phyloP scores from a whole-genome alignment of 2,797 vertebrate species.

The Cyclopterus lumpus region DNA sequence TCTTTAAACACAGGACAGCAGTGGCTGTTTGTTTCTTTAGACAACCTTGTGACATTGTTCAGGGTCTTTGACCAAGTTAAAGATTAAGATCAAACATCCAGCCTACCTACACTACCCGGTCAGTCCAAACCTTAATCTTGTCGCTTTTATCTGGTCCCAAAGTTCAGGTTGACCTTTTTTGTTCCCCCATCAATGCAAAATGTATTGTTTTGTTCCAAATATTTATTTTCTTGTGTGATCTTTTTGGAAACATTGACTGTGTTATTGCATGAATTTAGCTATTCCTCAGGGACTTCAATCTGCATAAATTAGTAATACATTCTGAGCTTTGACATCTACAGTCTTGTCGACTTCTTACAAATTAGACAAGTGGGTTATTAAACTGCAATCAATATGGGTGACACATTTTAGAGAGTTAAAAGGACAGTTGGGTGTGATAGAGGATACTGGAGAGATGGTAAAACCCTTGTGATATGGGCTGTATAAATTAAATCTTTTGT shows the following conservation, averaged over 20 bases:
- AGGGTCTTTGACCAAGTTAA: neutral
- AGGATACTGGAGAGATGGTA: neutral
- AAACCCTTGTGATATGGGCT: neutral
- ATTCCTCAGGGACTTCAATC: neutral
- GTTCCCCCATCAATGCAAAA: conserved; percentile 40
- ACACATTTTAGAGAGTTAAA: neutral
- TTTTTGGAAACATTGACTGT: conserved; percentile 27
- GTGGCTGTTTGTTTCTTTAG: conserved; percentile 24
- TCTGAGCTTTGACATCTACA: neutral
- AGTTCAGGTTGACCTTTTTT: conserved; percentile 31
- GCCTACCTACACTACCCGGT: neutral
- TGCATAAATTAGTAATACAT: neutral
- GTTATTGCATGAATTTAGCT: conserved; percentile 1
- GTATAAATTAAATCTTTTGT: too few relatives aligned
- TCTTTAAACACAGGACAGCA: conserved; percentile 16
- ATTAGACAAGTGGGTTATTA: neutral
- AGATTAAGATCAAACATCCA: neutral
- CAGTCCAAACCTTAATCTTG: conserved; percentile 19
- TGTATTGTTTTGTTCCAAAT: conserved; percentile 8
- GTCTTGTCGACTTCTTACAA: neutral
- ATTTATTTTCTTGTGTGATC: conserved; percentile 36
- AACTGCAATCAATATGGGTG: neutral
- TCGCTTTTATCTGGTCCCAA: conserved; percentile 7
- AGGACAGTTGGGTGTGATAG: neutral
- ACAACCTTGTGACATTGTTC: conserved; percentile 21